phyloP scores from a whole-genome alignment of 2,113 vertebrate species.

The Forbesichthys papilliferus region DNA sequence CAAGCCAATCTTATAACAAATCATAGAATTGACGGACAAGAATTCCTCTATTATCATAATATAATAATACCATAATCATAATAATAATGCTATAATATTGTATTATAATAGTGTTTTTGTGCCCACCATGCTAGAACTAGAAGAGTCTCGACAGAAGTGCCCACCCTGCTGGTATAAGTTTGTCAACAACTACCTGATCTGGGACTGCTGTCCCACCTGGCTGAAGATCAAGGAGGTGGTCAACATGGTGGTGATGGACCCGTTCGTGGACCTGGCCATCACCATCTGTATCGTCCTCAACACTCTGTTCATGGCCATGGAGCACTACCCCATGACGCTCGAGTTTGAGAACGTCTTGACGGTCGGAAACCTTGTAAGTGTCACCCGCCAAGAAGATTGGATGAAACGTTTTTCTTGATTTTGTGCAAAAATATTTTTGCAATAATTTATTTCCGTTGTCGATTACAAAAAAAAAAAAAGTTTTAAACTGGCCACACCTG shows the following conservation, averaged over 20 bases:
- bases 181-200: conserved; percentile 93
- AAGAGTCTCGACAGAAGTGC: conserved; percentile 97
- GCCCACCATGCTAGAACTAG: conserved; percentile 82
- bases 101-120: conserved; percentile 1
- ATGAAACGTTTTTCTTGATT: too few relatives aligned
- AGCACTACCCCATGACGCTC: conserved; percentile 93
- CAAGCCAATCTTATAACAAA: too few relatives aligned
- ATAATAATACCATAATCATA: too few relatives aligned
- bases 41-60: too few relatives aligned
- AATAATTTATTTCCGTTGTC: too few relatives aligned
- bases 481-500: too few relatives aligned
- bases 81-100: too few relatives aligned
- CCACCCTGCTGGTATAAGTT: conserved; percentile 98
- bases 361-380: conserved; percentile 90
- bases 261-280: conserved; percentile 94
- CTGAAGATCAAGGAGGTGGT: conserved; percentile 90
- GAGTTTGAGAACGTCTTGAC: conserved; percentile 87
- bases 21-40: neutral
- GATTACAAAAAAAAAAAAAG: too few relatives aligned
- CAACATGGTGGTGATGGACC: conserved; percentile 93
- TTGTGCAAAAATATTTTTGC: too few relatives aligned
- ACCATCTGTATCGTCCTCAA: conserved; percentile 98
- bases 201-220: conserved; percentile 93
- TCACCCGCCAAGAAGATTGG: neutral
- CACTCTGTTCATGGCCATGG: conserved; percentile 98